Percentiles rank a stretch among this genome's conserved stretches.
Evolutionary conservation across 2,113 vertebrate genomes (phyloP).

Genomic region (Martes martes): DNA sequence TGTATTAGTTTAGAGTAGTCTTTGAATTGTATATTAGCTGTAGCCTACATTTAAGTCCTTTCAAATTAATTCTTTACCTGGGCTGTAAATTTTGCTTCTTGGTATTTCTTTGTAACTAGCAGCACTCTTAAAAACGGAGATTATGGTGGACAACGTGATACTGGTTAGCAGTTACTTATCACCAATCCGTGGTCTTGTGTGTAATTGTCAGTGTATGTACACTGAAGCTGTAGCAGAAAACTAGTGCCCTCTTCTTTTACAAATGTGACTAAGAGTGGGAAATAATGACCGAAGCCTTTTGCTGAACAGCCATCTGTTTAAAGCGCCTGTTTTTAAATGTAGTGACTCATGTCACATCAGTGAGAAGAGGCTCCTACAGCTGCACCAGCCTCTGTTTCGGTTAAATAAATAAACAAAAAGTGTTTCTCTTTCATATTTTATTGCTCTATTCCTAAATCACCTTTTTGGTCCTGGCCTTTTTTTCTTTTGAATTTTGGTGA

Average conservation of each 20-base stretch:
- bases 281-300: not conserved
- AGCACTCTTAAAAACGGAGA: not conserved
- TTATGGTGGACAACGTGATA: not conserved
- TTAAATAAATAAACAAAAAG: conserved; percentile 24
- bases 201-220: not conserved
- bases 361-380: conserved; percentile 11
- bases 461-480: conserved; percentile 19
- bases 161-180: not conserved
- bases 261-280: not conserved
- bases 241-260: not conserved
- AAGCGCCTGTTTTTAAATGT: conserved; percentile 22
- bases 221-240: not conserved
- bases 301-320: conserved; percentile 17
- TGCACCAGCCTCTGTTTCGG: not conserved
- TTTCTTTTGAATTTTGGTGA: conserved; percentile 3
- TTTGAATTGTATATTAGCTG: not conserved
- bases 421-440: not conserved
- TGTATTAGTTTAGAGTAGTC: conserved; percentile 1
- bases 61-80: conserved; percentile 27
- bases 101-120: conserved; percentile 16
- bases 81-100: conserved; percentile 30
- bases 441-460: not conserved
- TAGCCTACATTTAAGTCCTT: not conserved
- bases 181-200: not conserved
- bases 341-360: conserved; percentile 15